These are phyloP conservation scores for Scelioninae gen. 1 DNA, from an alignment of 2,888 invertebrate species.

Conservation along the genomic window DNA sequence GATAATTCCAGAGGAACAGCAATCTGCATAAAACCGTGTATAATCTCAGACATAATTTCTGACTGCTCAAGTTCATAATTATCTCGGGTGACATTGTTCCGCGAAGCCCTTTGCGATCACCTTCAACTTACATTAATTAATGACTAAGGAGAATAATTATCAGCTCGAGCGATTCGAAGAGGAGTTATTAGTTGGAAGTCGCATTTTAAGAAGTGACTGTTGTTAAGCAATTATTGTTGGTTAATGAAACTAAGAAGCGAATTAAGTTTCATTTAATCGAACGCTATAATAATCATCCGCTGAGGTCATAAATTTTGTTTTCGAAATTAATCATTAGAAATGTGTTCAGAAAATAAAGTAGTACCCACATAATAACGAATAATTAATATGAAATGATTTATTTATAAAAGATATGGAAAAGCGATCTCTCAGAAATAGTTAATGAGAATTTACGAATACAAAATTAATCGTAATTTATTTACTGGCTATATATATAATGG, in stretches of 20 bases:
- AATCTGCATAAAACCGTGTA: constrained; percentile 17
- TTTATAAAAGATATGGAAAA: too few species aligned
- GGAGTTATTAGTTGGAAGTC: constrained; percentile 27
- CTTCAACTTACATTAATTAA: constrained; percentile 23
- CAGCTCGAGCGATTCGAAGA: constrained; percentile 3
- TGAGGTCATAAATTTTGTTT: too few species aligned
- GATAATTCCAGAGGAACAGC: constrained; percentile 24
- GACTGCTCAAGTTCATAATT: constrained; percentile 30
- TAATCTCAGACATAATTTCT: constrained; percentile 34
- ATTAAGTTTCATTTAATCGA: too few species aligned
- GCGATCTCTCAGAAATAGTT: too few species aligned
- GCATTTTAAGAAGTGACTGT: constrained; percentile 18
- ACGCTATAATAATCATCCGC: too few species aligned
- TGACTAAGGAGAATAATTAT: constrained; percentile 28
- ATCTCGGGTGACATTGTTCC: constrained; percentile 38
- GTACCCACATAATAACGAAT: too few species aligned
- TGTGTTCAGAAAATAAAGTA: too few species aligned
- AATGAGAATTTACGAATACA: too few species aligned
- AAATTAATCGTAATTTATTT: too few species aligned
- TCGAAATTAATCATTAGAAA: too few species aligned
- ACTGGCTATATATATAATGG: too few species aligned
- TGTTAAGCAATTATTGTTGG: constrained; percentile 17
- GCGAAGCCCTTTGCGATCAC: constrained; percentile 35
- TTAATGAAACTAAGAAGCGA: constrained; percentile 3
- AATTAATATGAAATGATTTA: too few species aligned